Evolutionary conservation across 2,797 vertebrate species (phyloP).

Genomic region (Mormyrus proboscirostris): DNA sequence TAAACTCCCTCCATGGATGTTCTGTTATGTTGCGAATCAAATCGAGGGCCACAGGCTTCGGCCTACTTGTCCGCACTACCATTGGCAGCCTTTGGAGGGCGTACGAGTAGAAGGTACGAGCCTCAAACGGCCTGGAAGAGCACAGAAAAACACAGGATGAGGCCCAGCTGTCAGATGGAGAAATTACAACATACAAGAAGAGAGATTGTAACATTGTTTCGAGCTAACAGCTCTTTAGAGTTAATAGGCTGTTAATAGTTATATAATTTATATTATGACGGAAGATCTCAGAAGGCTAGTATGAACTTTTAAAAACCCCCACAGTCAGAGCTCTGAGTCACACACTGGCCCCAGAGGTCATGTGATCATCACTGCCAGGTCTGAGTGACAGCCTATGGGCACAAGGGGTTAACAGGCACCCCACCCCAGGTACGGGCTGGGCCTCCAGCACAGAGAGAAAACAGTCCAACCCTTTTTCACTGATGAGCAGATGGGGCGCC

Average conservation of each 20-base stretch:
- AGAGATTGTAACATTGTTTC: background rate
- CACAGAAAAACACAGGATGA: background rate
- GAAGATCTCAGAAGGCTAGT: background rate
- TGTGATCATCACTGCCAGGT: background rate
- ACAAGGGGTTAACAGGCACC: too few species aligned
- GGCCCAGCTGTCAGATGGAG: background rate
- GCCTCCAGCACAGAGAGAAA: constrained; percentile 7
- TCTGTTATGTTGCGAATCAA: constrained; percentile 11
- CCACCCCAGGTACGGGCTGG: background rate
- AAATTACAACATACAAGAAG: background rate
- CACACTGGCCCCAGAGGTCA: background rate
- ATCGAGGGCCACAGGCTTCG: background rate
- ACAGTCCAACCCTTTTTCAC: constrained; percentile 29
- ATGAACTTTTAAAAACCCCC: background rate
- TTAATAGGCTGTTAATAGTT: background rate
- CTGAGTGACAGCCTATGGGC: background rate
- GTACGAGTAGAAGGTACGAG: constrained; percentile 70
- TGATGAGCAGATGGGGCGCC: constrained; percentile 51
- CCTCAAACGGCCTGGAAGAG: constrained; percentile 60
- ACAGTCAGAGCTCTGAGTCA: background rate
- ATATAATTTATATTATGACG: background rate
- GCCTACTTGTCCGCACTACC: constrained; percentile 56
- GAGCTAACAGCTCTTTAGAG: background rate
- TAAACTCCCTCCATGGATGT: constrained; percentile 56
- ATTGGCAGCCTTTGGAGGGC: constrained; percentile 70